A percentile compares a stretch with the other conserved stretches of the same genome.
These are phyloP conservation scores for Trachymyrmex cornetzi DNA, from an alignment of 1,140 invertebrate genomes.

Conservation along the genomic window DNA sequence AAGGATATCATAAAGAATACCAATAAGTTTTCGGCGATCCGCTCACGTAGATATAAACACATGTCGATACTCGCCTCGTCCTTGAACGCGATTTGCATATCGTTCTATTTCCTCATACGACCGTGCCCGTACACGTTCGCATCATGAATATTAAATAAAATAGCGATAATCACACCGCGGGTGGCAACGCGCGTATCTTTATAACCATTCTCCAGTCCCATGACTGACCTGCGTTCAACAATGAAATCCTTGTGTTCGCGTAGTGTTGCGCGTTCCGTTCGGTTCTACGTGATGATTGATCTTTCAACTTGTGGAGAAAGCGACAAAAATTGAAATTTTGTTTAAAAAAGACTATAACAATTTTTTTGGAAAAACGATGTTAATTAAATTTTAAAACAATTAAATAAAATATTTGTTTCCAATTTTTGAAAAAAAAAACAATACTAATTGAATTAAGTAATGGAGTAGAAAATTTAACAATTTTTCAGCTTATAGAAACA, in stretches of 20 bases:
- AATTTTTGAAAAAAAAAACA: not conserved
- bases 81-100: slow-evolving; percentile 55
- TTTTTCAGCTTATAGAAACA: not conserved
- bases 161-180: slow-evolving; percentile 3
- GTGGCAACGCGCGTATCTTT: not conserved
- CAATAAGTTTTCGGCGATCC: slow-evolving; percentile 40
- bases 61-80: slow-evolving; percentile 40
- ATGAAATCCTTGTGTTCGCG: not conserved
- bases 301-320: not conserved
- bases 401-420: not conserved
- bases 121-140: not conserved
- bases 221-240: not conserved
- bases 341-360: too few species aligned
- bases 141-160: slow-evolving; percentile 53
- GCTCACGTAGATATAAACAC: slow-evolving; percentile 39
- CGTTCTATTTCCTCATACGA: slow-evolving; percentile 50
- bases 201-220: not conserved
- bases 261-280: too few species aligned
- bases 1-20: slow-evolving; percentile 25
- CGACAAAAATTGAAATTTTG: too few species aligned
- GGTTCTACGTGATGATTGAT: not conserved
- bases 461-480: not conserved
- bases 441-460: not conserved
- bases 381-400: not conserved
- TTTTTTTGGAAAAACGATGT: not conserved